Conservation (phyloP, 2,797 vertebrate genomes). For the Naso thynnoides region DNA sequence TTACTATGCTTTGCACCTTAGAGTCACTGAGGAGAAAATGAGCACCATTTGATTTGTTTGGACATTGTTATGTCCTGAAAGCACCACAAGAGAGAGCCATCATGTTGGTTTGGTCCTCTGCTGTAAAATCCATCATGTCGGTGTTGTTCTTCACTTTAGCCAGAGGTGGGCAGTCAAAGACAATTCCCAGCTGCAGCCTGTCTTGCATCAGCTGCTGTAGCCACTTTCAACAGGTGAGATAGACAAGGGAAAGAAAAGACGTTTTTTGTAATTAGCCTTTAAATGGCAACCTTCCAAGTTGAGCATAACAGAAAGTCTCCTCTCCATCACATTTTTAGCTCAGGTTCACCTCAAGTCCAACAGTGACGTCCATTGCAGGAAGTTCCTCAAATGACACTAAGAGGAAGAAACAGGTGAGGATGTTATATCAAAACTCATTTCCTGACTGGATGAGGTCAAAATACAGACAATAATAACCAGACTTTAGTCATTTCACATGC, state of each 20-base stretch:
- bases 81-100: conserved; percentile 43
- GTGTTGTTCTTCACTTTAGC: conserved; percentile 14
- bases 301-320: conserved; percentile 21
- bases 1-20: background rate
- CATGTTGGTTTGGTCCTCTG: background rate
- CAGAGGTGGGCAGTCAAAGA: conserved; percentile 51
- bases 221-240: conserved; percentile 48
- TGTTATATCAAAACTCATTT: conserved; percentile 16
- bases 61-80: background rate
- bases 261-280: background rate
- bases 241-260: background rate
- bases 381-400: background rate
- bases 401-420: background rate
- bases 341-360: background rate
- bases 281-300: background rate
- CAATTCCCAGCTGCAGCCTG: background rate
- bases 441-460: background rate
- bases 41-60: background rate
- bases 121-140: background rate
- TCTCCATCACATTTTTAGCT: background rate
- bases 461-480: background rate
- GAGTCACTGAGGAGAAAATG: background rate
- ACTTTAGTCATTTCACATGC: conserved; percentile 1
- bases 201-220: background rate
- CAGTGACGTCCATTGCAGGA: conserved; percentile 7